Conservation (phyloP, 2,888 invertebrate genomes). For the Dasypogon diadema region DNA sequence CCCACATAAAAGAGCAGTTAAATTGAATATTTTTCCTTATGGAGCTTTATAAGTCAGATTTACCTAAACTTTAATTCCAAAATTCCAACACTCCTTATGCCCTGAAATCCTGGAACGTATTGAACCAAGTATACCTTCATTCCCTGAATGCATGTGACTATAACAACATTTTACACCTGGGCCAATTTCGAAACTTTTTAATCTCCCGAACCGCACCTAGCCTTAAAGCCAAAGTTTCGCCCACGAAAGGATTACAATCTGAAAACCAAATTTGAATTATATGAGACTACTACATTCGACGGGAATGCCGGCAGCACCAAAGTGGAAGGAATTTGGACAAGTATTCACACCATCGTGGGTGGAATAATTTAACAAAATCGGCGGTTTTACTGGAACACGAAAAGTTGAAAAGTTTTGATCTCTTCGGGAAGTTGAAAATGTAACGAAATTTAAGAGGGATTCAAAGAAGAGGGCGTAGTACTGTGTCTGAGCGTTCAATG, state of each 20-base stretch:
- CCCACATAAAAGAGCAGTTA: no score
- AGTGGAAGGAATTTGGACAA: neutral
- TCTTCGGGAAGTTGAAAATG: neutral
- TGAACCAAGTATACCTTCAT: neutral
- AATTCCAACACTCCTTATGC: no score
- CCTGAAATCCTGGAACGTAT: no score
- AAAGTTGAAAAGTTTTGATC: constrained; percentile 10
- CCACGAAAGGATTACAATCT: constrained; percentile 20
- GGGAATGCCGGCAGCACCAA: neutral
- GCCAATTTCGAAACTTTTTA: constrained; percentile 53
- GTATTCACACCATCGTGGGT: neutral
- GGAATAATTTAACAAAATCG: constrained; percentile 6
- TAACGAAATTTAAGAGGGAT: no score
- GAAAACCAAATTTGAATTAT: constrained; percentile 19
- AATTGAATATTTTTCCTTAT: no score
- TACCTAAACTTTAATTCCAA: no score
- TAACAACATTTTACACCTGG: constrained; percentile 47
- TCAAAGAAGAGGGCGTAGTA: no score
- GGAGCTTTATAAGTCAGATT: no score
- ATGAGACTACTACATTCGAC: neutral
- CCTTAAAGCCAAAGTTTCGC: constrained; percentile 47
- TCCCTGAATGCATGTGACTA: neutral
- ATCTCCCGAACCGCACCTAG: constrained; percentile 47
- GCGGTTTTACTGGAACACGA: neutral
- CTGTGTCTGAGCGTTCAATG: no score